Evolutionary conservation across 1,140 invertebrate species (phyloP).

Genomic region (Halyomorpha halys): DNA sequence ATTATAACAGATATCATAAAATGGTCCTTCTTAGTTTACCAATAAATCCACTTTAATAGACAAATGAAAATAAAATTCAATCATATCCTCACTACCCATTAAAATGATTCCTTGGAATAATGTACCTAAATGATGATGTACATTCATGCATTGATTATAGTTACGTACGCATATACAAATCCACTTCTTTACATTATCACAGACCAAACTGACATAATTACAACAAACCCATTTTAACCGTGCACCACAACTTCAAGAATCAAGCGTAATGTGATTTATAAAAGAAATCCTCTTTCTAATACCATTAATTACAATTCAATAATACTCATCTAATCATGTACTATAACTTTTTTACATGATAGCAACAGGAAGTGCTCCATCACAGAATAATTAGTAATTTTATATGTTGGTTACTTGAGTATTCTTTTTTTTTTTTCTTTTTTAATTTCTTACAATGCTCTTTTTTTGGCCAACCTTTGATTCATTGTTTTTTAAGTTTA

Average conservation of each 20-base stretch:
- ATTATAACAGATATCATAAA: too few relatives aligned
- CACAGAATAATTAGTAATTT: not conserved
- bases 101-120: too few relatives aligned
- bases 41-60: too few relatives aligned
- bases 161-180: too few relatives aligned
- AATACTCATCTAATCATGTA: not conserved
- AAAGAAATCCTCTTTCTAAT: not conserved
- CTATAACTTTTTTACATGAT: not conserved
- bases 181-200: not conserved
- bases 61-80: too few relatives aligned
- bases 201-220: not conserved
- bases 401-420: not conserved
- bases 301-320: not conserved
- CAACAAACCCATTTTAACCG: not conserved
- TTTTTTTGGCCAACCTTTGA: not conserved
- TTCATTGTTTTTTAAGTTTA: not conserved
- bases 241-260: not conserved
- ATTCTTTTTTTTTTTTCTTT: not conserved
- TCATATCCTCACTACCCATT: too few relatives aligned
- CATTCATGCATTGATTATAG: too few relatives aligned
- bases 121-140: too few relatives aligned
- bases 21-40: too few relatives aligned
- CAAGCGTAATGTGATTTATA: not conserved
- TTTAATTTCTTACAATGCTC: not conserved
- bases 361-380: not conserved